phyloP scores from a whole-genome alignment of 2,888 invertebrate genomes.

The Microplitis manilae region DNA sequence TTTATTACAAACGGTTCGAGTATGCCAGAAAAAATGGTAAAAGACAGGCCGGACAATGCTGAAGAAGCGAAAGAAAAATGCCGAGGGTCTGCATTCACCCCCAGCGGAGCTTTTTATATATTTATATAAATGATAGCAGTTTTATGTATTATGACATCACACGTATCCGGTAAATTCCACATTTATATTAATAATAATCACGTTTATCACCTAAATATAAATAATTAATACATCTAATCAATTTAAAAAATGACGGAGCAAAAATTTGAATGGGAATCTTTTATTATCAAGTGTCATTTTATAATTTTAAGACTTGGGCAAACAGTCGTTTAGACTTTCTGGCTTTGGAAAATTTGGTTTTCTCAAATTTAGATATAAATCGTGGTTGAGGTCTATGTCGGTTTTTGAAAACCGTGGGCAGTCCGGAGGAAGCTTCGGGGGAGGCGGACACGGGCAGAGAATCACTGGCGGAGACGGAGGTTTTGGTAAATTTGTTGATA shows the following conservation, averaged over 20 bases:
- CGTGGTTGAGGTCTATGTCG: slow-evolving; percentile 39
- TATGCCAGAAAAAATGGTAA: slow-evolving; percentile 22
- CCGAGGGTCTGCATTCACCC: slow-evolving; percentile 6
- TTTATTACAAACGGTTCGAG: slow-evolving; percentile 27
- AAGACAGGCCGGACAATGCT: slow-evolving; percentile 35
- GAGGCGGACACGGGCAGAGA: slow-evolving; percentile 62
- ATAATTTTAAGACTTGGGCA: slow-evolving; percentile 44
- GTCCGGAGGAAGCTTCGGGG: slow-evolving; percentile 60
- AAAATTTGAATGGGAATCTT: too few relatives aligned
- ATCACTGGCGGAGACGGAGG: slow-evolving; percentile 57
- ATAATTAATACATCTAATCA: neutral
- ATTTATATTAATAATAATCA: neutral
- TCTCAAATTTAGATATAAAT: neutral
- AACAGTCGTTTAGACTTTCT: neutral
- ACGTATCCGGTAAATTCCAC: neutral
- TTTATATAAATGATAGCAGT: slow-evolving; percentile 63
- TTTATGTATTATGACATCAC: slow-evolving; percentile 37
- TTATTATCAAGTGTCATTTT: too few relatives aligned
- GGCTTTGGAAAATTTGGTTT: neutral
- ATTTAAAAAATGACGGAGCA: neutral
- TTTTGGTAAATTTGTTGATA: slow-evolving; percentile 53
- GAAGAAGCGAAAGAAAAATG: slow-evolving; percentile 28
- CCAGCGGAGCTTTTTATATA: slow-evolving; percentile 45
- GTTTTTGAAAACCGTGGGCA: slow-evolving; percentile 57
- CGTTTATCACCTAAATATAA: neutral